A percentile compares a stretch with the other conserved stretches of the same genome.
Conservation (phyloP, 2,888 invertebrate species). For the Drosophila macrospina region DNA sequence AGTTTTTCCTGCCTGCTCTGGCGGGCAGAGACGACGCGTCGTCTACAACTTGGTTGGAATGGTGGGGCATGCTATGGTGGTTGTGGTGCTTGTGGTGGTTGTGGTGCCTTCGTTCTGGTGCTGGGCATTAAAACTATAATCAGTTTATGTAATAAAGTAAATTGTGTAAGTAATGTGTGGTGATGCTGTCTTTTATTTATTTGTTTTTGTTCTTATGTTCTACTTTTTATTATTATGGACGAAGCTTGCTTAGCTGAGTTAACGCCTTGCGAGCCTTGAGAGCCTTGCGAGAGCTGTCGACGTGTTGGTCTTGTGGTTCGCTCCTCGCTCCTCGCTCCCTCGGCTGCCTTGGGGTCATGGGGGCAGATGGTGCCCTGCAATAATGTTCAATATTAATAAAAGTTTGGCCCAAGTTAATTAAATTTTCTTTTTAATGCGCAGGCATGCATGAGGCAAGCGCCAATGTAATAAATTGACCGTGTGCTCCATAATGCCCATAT, state of each 20-base stretch:
- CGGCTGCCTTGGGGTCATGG: not conserved
- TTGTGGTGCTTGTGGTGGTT: not conserved
- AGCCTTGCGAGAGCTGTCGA: slow-evolving; percentile 20
- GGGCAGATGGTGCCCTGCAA: slow-evolving; percentile 51
- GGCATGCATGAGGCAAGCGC: slow-evolving; percentile 72
- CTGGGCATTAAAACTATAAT: slow-evolving; percentile 76
- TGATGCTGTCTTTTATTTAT: slow-evolving; percentile 79
- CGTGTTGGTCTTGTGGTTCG: not conserved
- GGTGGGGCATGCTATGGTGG: not conserved
- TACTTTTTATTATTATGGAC: slow-evolving; percentile 74
- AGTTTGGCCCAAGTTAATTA: slow-evolving; percentile 78
- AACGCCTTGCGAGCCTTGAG: slow-evolving; percentile 36
- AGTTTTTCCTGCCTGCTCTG: slow-evolving; percentile 73
- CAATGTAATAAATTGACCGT: slow-evolving; percentile 77
- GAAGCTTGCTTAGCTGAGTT: slow-evolving; percentile 71
- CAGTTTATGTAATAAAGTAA: slow-evolving; percentile 81
- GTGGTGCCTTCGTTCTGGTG: not conserved
- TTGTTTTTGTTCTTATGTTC: slow-evolving; percentile 66
- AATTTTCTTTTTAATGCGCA: slow-evolving; percentile 79
- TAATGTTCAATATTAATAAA: slow-evolving; percentile 79
- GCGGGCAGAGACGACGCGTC: slow-evolving; percentile 38
- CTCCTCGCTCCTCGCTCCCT: too few species aligned
- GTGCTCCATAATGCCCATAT: slow-evolving; percentile 62
- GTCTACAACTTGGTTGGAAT: not conserved
- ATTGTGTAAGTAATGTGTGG: slow-evolving; percentile 79